Base-by-base conservation (phyloP, 1,140 invertebrate species). In the Sarcophaga peregrina region DNA sequence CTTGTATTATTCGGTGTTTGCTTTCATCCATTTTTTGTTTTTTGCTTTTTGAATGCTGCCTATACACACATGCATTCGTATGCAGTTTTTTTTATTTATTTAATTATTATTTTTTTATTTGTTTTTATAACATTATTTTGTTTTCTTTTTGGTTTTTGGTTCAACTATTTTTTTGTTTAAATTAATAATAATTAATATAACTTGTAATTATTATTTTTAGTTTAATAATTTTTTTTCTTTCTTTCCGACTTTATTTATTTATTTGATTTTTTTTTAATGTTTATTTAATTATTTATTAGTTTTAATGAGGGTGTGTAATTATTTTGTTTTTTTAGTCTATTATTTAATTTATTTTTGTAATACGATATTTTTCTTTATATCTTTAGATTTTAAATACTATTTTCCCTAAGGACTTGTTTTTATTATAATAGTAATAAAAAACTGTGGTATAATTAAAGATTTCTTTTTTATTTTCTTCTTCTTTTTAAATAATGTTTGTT, bases 1-100 rank as follows among this genome's bases (percentile, higher is more conserved):
- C 86, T 84, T 82, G 78, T 85, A 78, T 78, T 78, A 78, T 78
- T 78, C 75, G 75, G 75, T 78, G 75, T 78, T 78, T 78, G 75
- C 75, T 78, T 78, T 78, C 75, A 78, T 78, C 75, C 75, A 78
- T 78, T 78, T 78, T 78, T 78, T 50, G 48, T 78, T 68, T 68
- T 58, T 81, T 81, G 80, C 58, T 81, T 81, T n/a, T 62, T 81
- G 58, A 81, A 81, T 81, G 75, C 75, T 50, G 75, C 75, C 75
- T 78, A 47, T 78, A 78, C 75, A 78, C 50, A 78, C 75, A 78
- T 78, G 75, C 75, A 78, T 78, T 78, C 75, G 48, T 78, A 78
- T 78, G 75, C 75, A 78, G 48, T 50, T 78, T 48, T 48, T 78
- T 78, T 37, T 37, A 37, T 37, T 37, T 37, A 37, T 37, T 37